A percentile compares a stretch with the other conserved stretches of the same genome.
phyloP scores from a whole-genome alignment of 2,113 vertebrate genomes.

The Aviceda subcristata region DNA sequence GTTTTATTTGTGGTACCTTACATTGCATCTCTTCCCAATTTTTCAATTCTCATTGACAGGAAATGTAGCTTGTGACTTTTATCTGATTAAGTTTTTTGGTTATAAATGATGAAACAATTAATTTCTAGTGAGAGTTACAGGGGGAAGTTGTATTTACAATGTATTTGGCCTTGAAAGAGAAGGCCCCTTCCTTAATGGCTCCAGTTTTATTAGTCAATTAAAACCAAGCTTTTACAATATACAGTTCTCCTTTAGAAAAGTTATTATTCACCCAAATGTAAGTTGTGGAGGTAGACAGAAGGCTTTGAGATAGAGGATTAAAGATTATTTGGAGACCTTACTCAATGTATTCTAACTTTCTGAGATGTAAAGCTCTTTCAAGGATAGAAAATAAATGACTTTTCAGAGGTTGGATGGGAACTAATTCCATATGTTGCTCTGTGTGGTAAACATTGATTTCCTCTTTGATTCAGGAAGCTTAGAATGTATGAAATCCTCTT shows the following conservation, averaged over 20 bases:
- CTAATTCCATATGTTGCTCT: slow-evolving; percentile 37
- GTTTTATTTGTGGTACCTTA: neutral
- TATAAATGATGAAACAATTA: neutral
- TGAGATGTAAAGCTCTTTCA: slow-evolving; percentile 24
- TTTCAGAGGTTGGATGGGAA: slow-evolving; percentile 3
- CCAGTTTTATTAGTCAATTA: neutral
- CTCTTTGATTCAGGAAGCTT: slow-evolving; percentile 13
- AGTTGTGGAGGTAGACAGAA: neutral
- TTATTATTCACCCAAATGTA: neutral
- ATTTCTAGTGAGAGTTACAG: neutral
- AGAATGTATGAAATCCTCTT: slow-evolving; percentile 40
- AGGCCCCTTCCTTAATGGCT: neutral
- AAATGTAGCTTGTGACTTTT: neutral
- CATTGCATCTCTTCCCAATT: neutral
- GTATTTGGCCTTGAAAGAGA: neutral
- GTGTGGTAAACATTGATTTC: slow-evolving; percentile 48
- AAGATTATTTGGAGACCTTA: slow-evolving; percentile 22
- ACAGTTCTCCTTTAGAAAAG: neutral
- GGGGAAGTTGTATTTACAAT: neutral
- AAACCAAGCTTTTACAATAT: neutral
- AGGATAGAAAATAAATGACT: slow-evolving; percentile 43
- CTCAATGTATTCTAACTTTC: neutral
- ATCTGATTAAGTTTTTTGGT: neutral
- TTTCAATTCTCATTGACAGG: neutral
- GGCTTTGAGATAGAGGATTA: slow-evolving; percentile 31